These are phyloP conservation scores for Scolopax mira DNA, from an alignment of 2,113 vertebrate genomes.

Conservation along the genomic window DNA sequence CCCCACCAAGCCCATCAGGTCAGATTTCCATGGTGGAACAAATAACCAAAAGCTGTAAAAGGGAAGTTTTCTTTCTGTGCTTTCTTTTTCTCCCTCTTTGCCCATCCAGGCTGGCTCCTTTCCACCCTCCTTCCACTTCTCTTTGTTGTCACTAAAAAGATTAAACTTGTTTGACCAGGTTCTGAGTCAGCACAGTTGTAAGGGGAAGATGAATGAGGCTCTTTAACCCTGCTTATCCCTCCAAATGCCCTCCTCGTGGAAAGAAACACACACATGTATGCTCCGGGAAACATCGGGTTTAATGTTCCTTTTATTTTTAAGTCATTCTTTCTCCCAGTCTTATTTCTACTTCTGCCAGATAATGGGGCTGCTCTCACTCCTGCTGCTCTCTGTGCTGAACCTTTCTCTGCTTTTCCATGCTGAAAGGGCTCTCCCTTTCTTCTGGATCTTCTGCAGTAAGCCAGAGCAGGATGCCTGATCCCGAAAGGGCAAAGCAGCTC, in stretches of 20 bases:
- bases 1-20: background rate
- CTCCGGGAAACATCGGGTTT: constrained; percentile 34
- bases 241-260: constrained; percentile 41
- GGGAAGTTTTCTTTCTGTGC: constrained; percentile 18
- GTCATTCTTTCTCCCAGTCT: constrained; percentile 32
- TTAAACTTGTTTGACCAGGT: constrained; percentile 65
- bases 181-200: constrained; percentile 65
- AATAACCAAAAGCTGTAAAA: background rate
- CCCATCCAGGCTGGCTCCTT: constrained; percentile 24
- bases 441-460: constrained; percentile 40
- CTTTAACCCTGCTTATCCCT: constrained; percentile 61
- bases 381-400: constrained; percentile 45
- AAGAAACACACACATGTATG: constrained; percentile 23
- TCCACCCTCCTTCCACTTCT: constrained; percentile 36
- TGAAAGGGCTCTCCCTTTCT: constrained; percentile 60
- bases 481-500: constrained; percentile 37
- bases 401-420: background rate
- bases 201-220: constrained; percentile 61
- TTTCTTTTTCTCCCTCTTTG: background rate
- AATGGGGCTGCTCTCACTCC: constrained; percentile 41
- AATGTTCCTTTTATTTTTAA: constrained; percentile 56
- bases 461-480: constrained; percentile 29
- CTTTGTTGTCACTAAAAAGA: constrained; percentile 57
- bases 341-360: constrained; percentile 47
- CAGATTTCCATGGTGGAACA: background rate